Evolutionary conservation across 2,888 invertebrate species (phyloP).

Genomic region (Zeuzera pyrina): DNA sequence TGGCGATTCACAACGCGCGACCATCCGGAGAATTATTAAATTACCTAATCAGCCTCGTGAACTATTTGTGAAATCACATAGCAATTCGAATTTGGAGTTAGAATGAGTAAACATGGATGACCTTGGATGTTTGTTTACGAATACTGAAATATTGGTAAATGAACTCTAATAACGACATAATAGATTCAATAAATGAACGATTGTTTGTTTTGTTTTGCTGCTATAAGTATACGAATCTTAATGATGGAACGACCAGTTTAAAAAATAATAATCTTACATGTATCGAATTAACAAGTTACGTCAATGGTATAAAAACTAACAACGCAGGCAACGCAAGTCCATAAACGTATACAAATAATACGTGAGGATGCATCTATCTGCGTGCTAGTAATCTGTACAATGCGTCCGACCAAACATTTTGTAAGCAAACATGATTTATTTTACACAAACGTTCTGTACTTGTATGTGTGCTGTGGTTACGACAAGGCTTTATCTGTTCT

Average conservation of each 20-base stretch:
- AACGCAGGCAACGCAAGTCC: constrained; percentile 25
- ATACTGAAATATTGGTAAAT: constrained; percentile 47
- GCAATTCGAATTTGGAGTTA: no score
- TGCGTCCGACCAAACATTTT: constrained; percentile 50
- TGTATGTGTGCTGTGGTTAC: constrained; percentile 36
- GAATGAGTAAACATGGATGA: constrained; percentile 51
- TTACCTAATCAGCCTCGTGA: constrained; percentile 21
- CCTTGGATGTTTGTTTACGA: constrained; percentile 60
- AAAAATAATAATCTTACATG: background rate
- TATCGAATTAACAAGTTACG: background rate
- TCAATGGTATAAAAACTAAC: no score
- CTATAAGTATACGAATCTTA: no score
- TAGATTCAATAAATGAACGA: no score
- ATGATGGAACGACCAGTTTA: no score
- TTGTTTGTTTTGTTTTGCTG: no score
- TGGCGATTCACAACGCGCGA: constrained; percentile 60
- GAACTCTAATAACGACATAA: constrained; percentile 25
- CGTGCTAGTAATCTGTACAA: constrained; percentile 42
- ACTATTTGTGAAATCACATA: no score
- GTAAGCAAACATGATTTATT: constrained; percentile 60
- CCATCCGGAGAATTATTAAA: constrained; percentile 43
- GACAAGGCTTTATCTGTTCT: constrained; percentile 38
- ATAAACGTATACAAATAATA: constrained; percentile 50
- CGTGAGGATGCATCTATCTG: constrained; percentile 52
- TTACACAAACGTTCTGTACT: constrained; percentile 53